These are phyloP conservation scores for Incurvaria masculella DNA, from an alignment of 2,888 invertebrate genomes.

Conservation along the genomic window DNA sequence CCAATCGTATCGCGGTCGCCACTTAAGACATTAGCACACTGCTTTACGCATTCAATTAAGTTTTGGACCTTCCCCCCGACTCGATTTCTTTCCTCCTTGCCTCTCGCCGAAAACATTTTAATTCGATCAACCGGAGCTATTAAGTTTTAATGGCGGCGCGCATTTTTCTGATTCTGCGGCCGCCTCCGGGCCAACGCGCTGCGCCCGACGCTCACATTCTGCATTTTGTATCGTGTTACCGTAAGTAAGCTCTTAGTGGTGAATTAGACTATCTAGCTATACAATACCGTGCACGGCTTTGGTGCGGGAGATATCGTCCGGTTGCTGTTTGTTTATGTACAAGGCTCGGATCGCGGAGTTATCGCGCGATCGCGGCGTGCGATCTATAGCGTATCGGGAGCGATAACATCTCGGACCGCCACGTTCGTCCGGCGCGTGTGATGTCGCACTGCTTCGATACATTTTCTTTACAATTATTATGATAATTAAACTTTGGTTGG, in stretches of 20 bases:
- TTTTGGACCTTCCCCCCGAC: neutral
- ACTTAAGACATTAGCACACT: neutral
- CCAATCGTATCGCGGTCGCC: no score
- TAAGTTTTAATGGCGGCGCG: no score
- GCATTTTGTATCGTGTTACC: neutral
- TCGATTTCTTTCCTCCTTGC: no score
- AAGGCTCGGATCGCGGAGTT: no score
- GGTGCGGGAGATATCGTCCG: no score
- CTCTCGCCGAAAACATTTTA: no score
- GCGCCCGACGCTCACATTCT: neutral
- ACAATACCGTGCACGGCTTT: constrained; percentile 24
- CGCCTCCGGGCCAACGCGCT: no score
- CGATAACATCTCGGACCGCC: neutral
- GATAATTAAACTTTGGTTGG: neutral
- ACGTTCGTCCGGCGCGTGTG: neutral
- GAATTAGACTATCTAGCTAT: constrained; percentile 47
- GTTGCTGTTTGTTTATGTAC: no score
- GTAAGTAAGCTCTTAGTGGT: constrained; percentile 43
- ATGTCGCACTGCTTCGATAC: neutral
- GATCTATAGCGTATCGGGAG: neutral
- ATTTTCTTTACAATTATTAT: neutral
- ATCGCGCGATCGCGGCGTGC: no score
- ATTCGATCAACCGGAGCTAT: no score
- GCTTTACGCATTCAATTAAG: neutral
- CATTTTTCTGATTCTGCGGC: no score